A percentile compares a stretch with the other conserved stretches of the same genome.
phyloP scores from a whole-genome alignment of 2,113 vertebrate genomes.

The Diphyllodes magnificus region DNA sequence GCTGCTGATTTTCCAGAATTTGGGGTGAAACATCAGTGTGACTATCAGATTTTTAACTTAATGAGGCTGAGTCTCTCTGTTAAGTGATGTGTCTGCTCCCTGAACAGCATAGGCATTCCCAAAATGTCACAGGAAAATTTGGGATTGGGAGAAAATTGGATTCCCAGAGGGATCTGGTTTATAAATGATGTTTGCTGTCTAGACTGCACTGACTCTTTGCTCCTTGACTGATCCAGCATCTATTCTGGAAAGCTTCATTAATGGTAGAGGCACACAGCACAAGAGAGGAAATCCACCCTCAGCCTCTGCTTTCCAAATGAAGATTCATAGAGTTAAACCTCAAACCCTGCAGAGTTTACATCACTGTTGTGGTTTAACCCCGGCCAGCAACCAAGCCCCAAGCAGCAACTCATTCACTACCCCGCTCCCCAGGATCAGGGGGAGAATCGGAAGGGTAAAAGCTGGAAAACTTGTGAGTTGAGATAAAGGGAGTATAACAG shows the following conservation, averaged over 20 bases:
- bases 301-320: neutral
- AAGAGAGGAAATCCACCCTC: neutral
- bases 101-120: neutral
- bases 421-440: neutral
- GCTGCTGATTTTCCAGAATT: neutral
- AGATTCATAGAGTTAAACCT: neutral
- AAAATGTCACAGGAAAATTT: neutral
- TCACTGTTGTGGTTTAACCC: neutral
- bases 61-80: neutral
- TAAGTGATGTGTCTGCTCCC: neutral
- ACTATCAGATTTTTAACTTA: neutral
- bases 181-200: neutral
- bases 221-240: fast-evolving
- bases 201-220: neutral
- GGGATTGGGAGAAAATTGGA: neutral
- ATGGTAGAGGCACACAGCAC: neutral
- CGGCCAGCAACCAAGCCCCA: neutral
- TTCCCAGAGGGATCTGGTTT: neutral
- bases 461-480: neutral
- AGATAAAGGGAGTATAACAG: neutral
- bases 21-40: neutral
- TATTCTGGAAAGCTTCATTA: neutral
- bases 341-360: neutral
- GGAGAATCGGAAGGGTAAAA: neutral
- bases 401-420: neutral